These are phyloP conservation scores for Thryonomys swinderianus DNA, from an alignment of 2,113 vertebrate species.

Conservation along the genomic window DNA sequence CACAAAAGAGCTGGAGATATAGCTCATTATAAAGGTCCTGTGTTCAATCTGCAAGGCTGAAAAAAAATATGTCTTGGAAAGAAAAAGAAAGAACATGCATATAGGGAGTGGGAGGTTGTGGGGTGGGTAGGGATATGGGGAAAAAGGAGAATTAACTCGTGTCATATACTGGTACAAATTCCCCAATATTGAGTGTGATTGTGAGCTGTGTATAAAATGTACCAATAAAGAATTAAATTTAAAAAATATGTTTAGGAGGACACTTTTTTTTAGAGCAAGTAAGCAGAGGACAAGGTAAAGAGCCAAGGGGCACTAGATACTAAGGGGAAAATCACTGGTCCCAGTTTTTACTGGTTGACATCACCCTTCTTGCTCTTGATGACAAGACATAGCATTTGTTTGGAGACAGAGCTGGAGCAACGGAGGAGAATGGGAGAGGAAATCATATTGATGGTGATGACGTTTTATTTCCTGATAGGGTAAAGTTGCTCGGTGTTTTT, in stretches of 20 bases:
- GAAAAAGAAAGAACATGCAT: too few species aligned
- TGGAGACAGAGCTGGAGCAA: background rate
- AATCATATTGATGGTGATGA: background rate
- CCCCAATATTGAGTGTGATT: too few species aligned
- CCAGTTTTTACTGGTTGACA: background rate
- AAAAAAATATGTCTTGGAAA: too few species aligned
- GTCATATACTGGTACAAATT: too few species aligned
- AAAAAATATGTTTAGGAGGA: background rate
- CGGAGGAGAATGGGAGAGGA: background rate
- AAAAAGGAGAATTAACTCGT: too few species aligned
- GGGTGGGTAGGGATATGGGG: too few species aligned
- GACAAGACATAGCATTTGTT: background rate
- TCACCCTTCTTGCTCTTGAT: background rate
- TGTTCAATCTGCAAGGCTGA: background rate
- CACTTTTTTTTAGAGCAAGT: background rate
- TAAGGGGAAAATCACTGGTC: background rate
- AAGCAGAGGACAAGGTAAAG: background rate
- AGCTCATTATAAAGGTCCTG: background rate
- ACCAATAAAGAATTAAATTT: too few species aligned
- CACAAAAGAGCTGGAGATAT: background rate
- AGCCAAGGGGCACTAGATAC: background rate
- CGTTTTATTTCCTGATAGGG: background rate
- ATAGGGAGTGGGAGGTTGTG: too few species aligned
- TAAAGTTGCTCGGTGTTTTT: background rate
- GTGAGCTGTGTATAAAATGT: too few species aligned